Percentiles rank a stretch among this genome's conserved stretches.
These are phyloP conservation scores for Mastigias papua DNA, from an alignment of 30 jellyfish, hydroid and myxozoan genomes.

Conservation along the genomic window DNA sequence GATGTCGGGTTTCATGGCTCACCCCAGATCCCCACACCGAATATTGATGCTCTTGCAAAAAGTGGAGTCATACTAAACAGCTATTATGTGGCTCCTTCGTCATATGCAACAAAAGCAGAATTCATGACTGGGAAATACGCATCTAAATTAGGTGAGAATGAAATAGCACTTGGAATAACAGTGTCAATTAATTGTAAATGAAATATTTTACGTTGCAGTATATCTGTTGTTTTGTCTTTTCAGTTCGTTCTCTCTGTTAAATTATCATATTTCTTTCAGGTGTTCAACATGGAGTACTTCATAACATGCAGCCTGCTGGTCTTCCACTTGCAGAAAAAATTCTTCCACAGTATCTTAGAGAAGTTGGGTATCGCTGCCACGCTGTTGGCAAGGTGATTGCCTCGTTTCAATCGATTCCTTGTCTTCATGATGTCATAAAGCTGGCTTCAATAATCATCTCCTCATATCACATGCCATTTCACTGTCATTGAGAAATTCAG, in stretches of 20 bases:
- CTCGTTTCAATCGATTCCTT: not conserved
- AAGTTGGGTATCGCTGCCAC: slow-evolving; percentile 90
- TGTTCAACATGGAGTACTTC: slow-evolving; percentile 95
- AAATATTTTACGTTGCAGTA: no score
- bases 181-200: no score
- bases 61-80: slow-evolving; percentile 95
- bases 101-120: slow-evolving; percentile 94
- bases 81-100: slow-evolving; percentile 91
- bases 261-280: slow-evolving; percentile 63
- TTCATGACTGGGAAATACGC: slow-evolving; percentile 99
- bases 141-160: slow-evolving; percentile 79
- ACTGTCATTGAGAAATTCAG: no score
- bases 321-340: slow-evolving; percentile 86
- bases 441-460: not conserved
- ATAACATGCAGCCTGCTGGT: slow-evolving; percentile 95
- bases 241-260: not conserved
- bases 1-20: slow-evolving; percentile 98
- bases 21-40: slow-evolving; percentile 98
- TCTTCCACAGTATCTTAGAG: slow-evolving; percentile 94
- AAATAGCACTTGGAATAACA: no score
- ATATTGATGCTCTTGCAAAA: slow-evolving; percentile 89
- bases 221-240: not conserved
- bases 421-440: not conserved
- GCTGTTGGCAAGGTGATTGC: slow-evolving; percentile 92
- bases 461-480: no score